Base-by-base conservation (phyloP, 64 coral and sea anemone genomes). In the Dendronephthya gigantea region DNA sequence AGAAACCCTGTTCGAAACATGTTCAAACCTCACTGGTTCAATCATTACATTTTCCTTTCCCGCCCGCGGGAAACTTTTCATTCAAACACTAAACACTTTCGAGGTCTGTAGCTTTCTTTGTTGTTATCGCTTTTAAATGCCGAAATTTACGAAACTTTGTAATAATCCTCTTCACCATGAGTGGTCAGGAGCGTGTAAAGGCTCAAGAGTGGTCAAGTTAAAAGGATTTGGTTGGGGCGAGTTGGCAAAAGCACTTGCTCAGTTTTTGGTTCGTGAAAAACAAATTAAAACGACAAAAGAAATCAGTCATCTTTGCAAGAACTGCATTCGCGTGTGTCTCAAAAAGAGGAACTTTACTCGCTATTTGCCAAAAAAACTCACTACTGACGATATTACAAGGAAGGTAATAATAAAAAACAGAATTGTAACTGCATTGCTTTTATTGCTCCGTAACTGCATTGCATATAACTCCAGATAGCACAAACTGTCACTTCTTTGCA, bases 331-430 rank as follows among this genome's bases (percentile, higher is more conserved):
- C 23, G 27, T 50, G 83, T 84, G 83, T 49, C 39, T 84, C 83
- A 84, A 84, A 84, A 84, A 84, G 83, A 84, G 83, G 83, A 84
- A 84, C 82, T 84, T 50, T 84, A 84, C 47, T 35, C 39, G 83
- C 40, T 47, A 84, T 84, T 84, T 84, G 83, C 83, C 83, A 29
- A 48, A 84, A 84, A 35, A 84, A 49, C 83, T 84, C 39, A n/a
- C 83, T 0, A 84, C 83, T 84, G 83, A 84, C 40, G 47, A 41
- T 48, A 84, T 84, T 84, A 49, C 39, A 51, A 84, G 40, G 83
- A 84, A 84, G 83, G 40, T 55, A 50, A 84, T 41, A 84, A 84
- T 50, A 84, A 84, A 47, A 84, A 52, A 50, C 83, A 84, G 31
- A 9, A 84, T 22, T 84, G 83, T 84, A 50, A 58, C 41, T 84